Percentiles rank a stretch among this genome's conserved stretches.
phyloP scores from a whole-genome alignment of 92 coral and sea anemone species.

The Parazoanthus atlanticus region DNA sequence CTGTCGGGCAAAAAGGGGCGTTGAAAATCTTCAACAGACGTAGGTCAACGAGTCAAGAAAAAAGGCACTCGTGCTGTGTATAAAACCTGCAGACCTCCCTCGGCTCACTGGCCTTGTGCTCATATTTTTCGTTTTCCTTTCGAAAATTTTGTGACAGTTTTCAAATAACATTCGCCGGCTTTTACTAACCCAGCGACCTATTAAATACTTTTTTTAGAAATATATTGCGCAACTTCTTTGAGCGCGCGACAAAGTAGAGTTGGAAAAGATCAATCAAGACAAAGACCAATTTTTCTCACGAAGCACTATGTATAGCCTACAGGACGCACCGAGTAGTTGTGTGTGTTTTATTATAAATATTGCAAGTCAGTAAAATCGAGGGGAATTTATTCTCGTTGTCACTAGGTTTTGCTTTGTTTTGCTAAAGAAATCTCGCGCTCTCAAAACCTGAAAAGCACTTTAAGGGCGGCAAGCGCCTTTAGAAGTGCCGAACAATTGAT shows the following conservation, averaged over 20 bases:
- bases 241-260: not conserved
- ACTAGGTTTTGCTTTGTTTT: not conserved
- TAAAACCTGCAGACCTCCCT: conserved; percentile 20
- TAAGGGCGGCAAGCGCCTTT: conserved; percentile 16
- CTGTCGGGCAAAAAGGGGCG: conserved; percentile 24
- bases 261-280: conserved; percentile 30
- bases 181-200: not conserved
- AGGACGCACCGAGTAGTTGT: not conserved
- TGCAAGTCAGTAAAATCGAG: not conserved
- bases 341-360: not conserved
- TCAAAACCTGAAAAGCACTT: not conserved
- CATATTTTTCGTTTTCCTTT: not conserved
- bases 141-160: not conserved
- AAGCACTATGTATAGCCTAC: not conserved
- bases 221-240: conserved; percentile 14
- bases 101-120: not conserved
- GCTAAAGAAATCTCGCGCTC: not conserved
- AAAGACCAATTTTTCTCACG: not conserved
- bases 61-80: conserved; percentile 31
- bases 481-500: conserved; percentile 35
- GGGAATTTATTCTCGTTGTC: not conserved
- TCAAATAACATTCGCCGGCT: not conserved
- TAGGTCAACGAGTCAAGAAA: conserved; percentile 24
- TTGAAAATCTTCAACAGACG: conserved; percentile 40
- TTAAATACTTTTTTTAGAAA: too few species aligned